These are phyloP conservation scores for Alligator mississippiensis DNA, from an alignment of 2,113 vertebrate genomes.

Conservation along the genomic window DNA sequence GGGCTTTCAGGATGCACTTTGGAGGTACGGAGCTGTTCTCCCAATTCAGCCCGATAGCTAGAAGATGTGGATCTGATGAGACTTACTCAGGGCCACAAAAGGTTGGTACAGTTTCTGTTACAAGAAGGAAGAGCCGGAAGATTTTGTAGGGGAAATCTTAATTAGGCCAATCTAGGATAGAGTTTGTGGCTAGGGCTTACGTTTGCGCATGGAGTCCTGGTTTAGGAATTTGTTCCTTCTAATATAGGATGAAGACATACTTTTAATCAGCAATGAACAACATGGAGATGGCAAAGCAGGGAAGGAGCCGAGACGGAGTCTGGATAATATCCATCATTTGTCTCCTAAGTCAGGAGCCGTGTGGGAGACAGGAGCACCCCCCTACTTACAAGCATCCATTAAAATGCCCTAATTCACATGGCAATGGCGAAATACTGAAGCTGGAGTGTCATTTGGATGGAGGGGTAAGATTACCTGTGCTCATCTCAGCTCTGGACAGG, in stretches of 20 bases:
- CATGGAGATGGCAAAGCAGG: not conserved
- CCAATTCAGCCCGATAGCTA: not conserved
- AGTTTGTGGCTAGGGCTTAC: not conserved
- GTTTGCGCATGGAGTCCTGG: not conserved
- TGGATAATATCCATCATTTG: not conserved
- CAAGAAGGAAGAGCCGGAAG: not conserved
- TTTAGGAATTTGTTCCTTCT: not conserved
- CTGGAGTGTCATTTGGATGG: not conserved
- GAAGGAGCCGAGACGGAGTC: not conserved
- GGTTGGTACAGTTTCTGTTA: not conserved
- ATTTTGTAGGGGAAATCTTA: not conserved
- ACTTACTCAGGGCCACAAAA: not conserved
- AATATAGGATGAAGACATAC: not conserved
- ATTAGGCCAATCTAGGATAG: not conserved
- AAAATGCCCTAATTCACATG: not conserved
- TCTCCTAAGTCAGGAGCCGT: not conserved
- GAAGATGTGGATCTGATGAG: not conserved
- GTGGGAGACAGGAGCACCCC: not conserved
- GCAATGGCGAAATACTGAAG: not conserved
- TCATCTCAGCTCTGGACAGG: not conserved
- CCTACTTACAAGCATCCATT: not conserved
- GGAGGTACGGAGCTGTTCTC: not conserved
- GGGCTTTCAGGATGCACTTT: not conserved
- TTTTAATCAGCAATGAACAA: not conserved
- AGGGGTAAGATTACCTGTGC: not conserved